Base-by-base conservation (phyloP, 2,797 vertebrate genomes). In the Schizothorax lantsangensis region DNA sequence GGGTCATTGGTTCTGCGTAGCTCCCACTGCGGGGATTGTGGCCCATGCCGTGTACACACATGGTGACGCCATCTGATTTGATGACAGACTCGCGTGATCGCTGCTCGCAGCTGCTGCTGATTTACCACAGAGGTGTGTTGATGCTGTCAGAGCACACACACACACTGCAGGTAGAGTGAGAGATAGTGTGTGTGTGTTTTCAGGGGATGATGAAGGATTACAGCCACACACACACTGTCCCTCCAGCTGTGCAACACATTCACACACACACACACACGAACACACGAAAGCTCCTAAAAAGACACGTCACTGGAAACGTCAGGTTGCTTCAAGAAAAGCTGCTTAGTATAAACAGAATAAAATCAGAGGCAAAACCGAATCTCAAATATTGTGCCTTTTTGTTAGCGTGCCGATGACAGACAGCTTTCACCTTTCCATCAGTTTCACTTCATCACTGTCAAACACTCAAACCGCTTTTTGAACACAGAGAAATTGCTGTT, bases 181-280 rank as follows among this genome's bases (percentile, higher is more conserved):
- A 75, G 80, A 84, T 14, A 59, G 59, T 85, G 84, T 36, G 66
- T 84, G 81, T 89, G 86, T 86, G 75, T 85, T 87, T 66, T 75
- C 26, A 59, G 45, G 81, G 86, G 78, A 89, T 84, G 86, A 89
- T 90, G 83, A 89, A 81, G 89, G 88, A 89, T 90, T 88, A 90
- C 81, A 88, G 72, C 71, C 72, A 68, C 84, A 72, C 83, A 66
- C 45, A 69, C 69, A 14, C 80, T 73, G 83, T 86, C 73, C 54
- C 54, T 88, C 84, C 86, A 90, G 84, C 86, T 86, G 89, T 80
- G 88, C 82, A 80, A 87, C 81, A 87, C 81, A 84, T 78, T n/a
- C 23, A n/a, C 81, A 83, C 21, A 69, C 69, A 49, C 54, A 49
- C 69, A 83, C 15, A 71, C 69, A 52, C 54, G 4, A 73, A 66